These are phyloP conservation scores for Actinopyga echinites DNA, from an alignment of 53 echinoderm and acorn worm species.

Conservation along the genomic window DNA sequence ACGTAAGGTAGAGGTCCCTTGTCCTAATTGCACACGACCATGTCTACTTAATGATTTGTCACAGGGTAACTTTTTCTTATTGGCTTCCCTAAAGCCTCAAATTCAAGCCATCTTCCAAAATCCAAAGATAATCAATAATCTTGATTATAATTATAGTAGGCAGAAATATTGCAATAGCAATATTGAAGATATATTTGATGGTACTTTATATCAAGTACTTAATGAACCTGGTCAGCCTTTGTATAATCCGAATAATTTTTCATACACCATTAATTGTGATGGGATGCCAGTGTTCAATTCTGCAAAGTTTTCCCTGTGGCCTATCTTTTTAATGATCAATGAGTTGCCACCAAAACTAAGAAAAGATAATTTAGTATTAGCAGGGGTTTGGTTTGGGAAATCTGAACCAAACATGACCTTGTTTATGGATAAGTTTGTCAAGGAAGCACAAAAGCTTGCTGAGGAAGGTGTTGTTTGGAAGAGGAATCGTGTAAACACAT, in stretches of 20 bases:
- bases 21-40: neutral
- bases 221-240: constrained; percentile 48
- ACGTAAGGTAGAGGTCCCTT: neutral
- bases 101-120: neutral
- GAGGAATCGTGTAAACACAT: neutral
- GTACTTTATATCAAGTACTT: constrained; percentile 30
- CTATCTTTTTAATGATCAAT: constrained; percentile 54
- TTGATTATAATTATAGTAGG: neutral
- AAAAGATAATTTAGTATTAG: constrained; percentile 39
- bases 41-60: constrained; percentile 34
- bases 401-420: constrained; percentile 44
- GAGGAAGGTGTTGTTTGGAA: constrained; percentile 52
- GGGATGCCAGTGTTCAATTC: neutral
- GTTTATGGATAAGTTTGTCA: constrained; percentile 52
- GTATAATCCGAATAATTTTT: constrained; percentile 35
- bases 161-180: constrained; percentile 18
- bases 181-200: constrained; percentile 56
- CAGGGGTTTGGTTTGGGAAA: constrained; percentile 63
- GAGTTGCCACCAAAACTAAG: constrained; percentile 53
- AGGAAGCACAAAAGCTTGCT: constrained; percentile 29
- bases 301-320: constrained; percentile 59
- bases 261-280: constrained; percentile 51
- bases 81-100: neutral
- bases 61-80: constrained; percentile 25
- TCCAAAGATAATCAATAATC: neutral